phyloP scores from a whole-genome alignment of 1,140 invertebrate genomes.

The Bathynomus jamesi region DNA sequence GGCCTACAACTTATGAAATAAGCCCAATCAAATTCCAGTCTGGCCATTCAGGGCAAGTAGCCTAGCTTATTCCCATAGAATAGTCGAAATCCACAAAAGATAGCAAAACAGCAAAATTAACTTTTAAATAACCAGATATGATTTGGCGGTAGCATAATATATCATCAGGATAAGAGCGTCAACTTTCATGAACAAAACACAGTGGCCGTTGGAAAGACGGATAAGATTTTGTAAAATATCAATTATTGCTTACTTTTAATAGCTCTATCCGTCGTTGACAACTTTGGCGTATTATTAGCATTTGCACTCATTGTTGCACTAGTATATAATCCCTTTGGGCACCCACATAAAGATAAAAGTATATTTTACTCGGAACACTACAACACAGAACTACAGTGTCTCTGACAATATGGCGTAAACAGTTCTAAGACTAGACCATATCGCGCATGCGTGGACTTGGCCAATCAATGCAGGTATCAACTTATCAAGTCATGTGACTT shows the following conservation, averaged over 20 bases:
- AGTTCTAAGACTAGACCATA: slow-evolving; percentile 14
- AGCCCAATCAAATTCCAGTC: no score
- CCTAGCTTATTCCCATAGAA: no score
- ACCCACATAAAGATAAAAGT: slow-evolving; percentile 33
- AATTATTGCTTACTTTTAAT: slow-evolving; percentile 31
- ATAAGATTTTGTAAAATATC: not conserved
- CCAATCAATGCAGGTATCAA: slow-evolving; percentile 33
- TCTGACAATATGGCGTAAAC: slow-evolving; percentile 33
- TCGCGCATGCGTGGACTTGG: slow-evolving; percentile 17
- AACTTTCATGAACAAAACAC: no score
- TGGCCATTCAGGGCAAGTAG: no score
- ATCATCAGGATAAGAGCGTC: no score
- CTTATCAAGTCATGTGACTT: slow-evolving; percentile 22
- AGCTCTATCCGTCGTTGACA: slow-evolving; percentile 31
- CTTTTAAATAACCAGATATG: no score
- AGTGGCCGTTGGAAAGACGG: no score
- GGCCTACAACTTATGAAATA: no score
- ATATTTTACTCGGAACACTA: slow-evolving; percentile 27
- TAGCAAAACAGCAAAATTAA: no score
- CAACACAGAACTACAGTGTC: slow-evolving; percentile 27
- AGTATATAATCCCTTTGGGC: slow-evolving; percentile 33
- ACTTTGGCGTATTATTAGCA: slow-evolving; percentile 32
- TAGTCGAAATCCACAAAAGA: no score
- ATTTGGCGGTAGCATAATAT: no score
- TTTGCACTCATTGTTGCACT: slow-evolving; percentile 33